A percentile compares a stretch with the other conserved stretches of the same genome.
phyloP scores from a whole-genome alignment of 2,797 vertebrate species.

The Cynodonichthys magdalenae region DNA sequence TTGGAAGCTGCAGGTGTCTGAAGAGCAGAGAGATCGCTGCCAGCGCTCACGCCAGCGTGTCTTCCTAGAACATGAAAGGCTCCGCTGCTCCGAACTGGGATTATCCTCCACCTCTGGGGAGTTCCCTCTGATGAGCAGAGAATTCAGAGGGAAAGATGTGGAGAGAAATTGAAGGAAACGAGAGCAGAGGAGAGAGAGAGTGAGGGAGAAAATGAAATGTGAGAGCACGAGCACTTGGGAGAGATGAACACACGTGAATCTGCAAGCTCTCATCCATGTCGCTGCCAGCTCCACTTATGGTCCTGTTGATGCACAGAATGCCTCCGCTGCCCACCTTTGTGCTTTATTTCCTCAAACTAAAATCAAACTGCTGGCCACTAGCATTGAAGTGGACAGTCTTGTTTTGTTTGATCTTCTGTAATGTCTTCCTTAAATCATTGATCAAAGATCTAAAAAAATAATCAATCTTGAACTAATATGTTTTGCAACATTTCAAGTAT shows the following conservation, averaged over 20 bases:
- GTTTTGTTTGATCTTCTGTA: not conserved
- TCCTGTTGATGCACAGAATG: slow-evolving; percentile 17
- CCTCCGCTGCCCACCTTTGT: slow-evolving; percentile 41
- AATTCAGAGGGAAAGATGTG: slow-evolving; percentile 54
- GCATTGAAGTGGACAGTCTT: slow-evolving; percentile 12
- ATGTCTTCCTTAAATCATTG: slow-evolving; percentile 25
- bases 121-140: slow-evolving; percentile 60
- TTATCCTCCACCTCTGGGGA: slow-evolving; percentile 73
- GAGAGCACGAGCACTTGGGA: slow-evolving; percentile 37
- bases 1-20: slow-evolving; percentile 48
- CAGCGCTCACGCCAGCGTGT: slow-evolving; percentile 53
- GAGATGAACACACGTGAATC: slow-evolving; percentile 44
- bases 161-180: slow-evolving; percentile 60
- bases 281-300: slow-evolving; percentile 50
- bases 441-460: too few relatives aligned
- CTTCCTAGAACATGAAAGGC: slow-evolving; percentile 79
- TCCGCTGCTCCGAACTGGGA: slow-evolving; percentile 65
- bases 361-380: slow-evolving; percentile 6
- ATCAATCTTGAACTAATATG: not conserved
- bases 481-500: too few relatives aligned
- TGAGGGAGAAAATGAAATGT: slow-evolving; percentile 44
- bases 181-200: slow-evolving; percentile 39
- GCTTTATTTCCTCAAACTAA: slow-evolving; percentile 2
- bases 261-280: slow-evolving; percentile 33
- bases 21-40: slow-evolving; percentile 44